These are phyloP conservation scores for Drosophila parabipectinata DNA, from an alignment of 1,140 invertebrate species.

Conservation along the genomic window DNA sequence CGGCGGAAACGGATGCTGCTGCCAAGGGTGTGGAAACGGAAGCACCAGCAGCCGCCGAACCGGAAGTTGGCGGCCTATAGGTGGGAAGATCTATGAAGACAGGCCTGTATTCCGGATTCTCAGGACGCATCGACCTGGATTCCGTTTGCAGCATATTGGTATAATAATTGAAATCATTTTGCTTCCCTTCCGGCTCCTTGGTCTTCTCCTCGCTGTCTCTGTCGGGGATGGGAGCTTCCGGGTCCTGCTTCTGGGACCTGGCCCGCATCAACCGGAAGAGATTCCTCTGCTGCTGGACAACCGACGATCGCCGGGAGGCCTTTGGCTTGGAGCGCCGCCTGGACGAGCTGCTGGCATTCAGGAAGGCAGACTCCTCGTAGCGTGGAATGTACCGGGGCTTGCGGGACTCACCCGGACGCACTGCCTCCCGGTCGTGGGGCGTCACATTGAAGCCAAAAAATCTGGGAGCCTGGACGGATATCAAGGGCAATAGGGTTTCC, in stretches of 20 bases:
- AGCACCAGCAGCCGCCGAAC: not conserved
- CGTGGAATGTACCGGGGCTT: slow-evolving; percentile 83
- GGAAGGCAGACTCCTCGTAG: slow-evolving; percentile 70
- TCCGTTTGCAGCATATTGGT: slow-evolving; percentile 68
- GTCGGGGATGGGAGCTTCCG: not conserved
- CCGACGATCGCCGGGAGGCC: slow-evolving; percentile 16
- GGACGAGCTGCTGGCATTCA: slow-evolving; percentile 35
- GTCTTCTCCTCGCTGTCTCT: not conserved
- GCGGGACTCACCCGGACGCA: slow-evolving; percentile 39
- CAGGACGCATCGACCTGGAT: slow-evolving; percentile 71
- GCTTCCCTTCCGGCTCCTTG: slow-evolving; percentile 7
- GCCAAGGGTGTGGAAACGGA: not conserved
- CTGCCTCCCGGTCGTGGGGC: slow-evolving; percentile 37
- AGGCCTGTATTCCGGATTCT: slow-evolving; percentile 67
- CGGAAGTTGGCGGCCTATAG: slow-evolving; percentile 56
- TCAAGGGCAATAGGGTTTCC: slow-evolving; percentile 89
- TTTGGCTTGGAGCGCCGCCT: not conserved
- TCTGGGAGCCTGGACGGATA: slow-evolving; percentile 90
- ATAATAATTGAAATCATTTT: slow-evolving; percentile 67
- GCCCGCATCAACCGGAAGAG: slow-evolving; percentile 66
- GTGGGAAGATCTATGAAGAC: slow-evolving; percentile 81
- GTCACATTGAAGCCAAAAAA: slow-evolving; percentile 86
- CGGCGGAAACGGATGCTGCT: not conserved
- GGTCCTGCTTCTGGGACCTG: slow-evolving; percentile 31
- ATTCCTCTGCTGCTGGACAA: slow-evolving; percentile 55